These are phyloP conservation scores for Drosophila chauvacae DNA, from an alignment of 1,140 invertebrate species.

Conservation along the genomic window DNA sequence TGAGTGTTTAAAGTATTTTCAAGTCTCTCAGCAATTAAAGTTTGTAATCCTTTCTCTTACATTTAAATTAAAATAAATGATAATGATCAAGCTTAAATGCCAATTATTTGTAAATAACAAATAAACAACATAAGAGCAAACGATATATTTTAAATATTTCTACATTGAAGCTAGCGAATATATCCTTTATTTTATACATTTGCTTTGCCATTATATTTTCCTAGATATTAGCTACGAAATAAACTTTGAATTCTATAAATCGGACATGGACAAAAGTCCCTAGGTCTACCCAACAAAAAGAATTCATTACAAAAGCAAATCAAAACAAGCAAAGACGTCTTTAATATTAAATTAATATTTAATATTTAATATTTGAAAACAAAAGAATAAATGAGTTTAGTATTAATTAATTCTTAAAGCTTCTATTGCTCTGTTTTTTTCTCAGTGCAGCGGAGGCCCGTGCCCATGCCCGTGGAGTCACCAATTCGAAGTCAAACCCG, in stretches of 20 bases:
- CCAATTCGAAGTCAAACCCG: constrained; percentile 59
- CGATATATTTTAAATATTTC: neutral
- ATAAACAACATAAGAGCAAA: neutral
- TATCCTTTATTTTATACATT: neutral
- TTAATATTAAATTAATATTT: too few relatives aligned
- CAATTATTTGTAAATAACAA: neutral
- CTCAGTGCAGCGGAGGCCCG: constrained; percentile 5
- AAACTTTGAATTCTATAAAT: neutral
- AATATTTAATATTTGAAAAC: too few relatives aligned
- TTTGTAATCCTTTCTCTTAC: neutral
- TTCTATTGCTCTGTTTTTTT: neutral
- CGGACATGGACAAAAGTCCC: neutral
- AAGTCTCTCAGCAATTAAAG: neutral
- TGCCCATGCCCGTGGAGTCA: constrained; percentile 25
- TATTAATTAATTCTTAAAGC: too few relatives aligned
- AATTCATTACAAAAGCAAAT: neutral
- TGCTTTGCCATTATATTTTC: neutral
- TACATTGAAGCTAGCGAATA: neutral
- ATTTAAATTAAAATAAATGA: neutral
- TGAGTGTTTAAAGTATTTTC: neutral
- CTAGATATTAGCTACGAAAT: too few relatives aligned
- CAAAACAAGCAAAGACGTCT: neutral
- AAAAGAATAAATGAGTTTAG: too few relatives aligned
- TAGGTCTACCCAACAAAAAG: too few relatives aligned
- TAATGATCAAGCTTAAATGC: neutral